Evolutionary conservation across 1,140 invertebrate species (phyloP), one percentile per base, ranked within the genome.

Genomic region (Drosophila gunungcola): DNA sequence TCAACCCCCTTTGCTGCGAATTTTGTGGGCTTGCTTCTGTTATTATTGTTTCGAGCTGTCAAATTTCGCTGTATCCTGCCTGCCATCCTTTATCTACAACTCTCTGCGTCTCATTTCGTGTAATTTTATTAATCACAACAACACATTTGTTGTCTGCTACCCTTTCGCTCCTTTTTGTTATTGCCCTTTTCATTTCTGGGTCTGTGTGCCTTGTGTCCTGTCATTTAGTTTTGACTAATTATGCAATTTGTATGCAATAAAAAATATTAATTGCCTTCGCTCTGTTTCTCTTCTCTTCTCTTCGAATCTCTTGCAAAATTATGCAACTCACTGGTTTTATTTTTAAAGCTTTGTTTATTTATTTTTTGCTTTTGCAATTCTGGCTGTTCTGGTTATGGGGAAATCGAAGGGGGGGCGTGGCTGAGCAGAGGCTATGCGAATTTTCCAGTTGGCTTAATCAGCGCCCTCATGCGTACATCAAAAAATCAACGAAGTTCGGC

Each of bases 111-210:
- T 57, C 12, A 34, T 57, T 86, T 83, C 68, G 42, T 88, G 84
- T 89, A 89, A 80, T 89, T 89, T 89, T 89, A 89, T 89, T 84
- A 89, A 89, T 89, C 84, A 89, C 84, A 89, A 89, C 84, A 89
- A 89, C 63, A 84, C 80, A 89, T 89, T 88, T 70, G 63, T 89
- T 74, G 81, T 48, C 61, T 38, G 45, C 41, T 45, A 55, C 41
- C 36, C 52, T 62, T 69, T 57, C 1, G 49, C 32, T 42, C 10
- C 58, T 32, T 29, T 53, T 61, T 48, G 7, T 51, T 13, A 56
- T 32, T 63, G 58, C 65, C 65, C 83, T 61, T 78, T 63, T 46
- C 54, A 13, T 61, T 65, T 77, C 49, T 43, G 55, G 62, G 48
- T 75, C 55, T 60, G 32, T 78, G 36, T 51, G 38, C 63, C 67